Evolutionary conservation across 2,113 vertebrate genomes (phyloP), one percentile per base, ranked within the genome.

Genomic region (Scophthalmus maximus): DNA sequence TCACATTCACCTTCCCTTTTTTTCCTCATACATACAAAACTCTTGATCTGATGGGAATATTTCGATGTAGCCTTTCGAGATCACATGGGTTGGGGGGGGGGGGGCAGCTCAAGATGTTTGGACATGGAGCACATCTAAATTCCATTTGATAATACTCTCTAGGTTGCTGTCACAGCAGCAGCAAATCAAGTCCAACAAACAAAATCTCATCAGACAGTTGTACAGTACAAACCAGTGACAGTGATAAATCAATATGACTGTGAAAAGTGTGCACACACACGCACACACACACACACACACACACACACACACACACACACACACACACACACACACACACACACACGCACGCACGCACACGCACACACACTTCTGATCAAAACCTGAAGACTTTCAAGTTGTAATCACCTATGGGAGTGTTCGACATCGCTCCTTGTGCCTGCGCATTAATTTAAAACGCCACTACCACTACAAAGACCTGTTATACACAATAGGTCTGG

Each of bases 161-260:
- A n/a, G n/a, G 72, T 66, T 52, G 75, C 68, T 68, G 52, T 73
- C 58, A 77, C 71, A 64, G 50, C 36, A 76, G 42, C 14, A 60
- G 69, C 76, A 78, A 86, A 87, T 84, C 74, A 84, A 75, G 86
- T 87, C 64, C 14, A 25, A 63, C 56, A 14, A 63, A 32, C 23
- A 25, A 81, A 87, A 87, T 86, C 77, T 87, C 71, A 83, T 85
- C 78, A 70, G 58, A 82, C 66, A 71, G 66, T 83, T 79, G 78
- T 76, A 82, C 44, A 69, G 78, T 78, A 82, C 49, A 69, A 71
- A 78, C 73, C 79, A 73, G 60, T 70, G 72, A 84, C 80, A 76
- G 44, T 8, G 12, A 67, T 74, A 82, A 73, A 83, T 85, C 78
- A 72, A 73, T 52, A 64, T 20, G 51, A 65, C 69, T 68, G 55